Evolutionary conservation across 2,113 vertebrate species (phyloP).

Genomic region (Cygnus atratus): DNA sequence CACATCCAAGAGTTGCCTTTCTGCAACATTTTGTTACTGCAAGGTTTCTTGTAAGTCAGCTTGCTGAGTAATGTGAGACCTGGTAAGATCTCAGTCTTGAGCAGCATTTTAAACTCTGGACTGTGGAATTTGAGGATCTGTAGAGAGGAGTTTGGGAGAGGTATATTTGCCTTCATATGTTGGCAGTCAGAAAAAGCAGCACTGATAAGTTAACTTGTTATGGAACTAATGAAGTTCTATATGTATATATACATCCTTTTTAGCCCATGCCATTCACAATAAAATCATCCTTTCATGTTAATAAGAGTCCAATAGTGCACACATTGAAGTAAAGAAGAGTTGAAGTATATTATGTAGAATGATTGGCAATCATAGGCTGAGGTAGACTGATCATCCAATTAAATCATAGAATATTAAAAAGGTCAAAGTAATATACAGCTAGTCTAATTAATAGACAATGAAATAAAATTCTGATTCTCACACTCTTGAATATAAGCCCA

Average conservation of each 20-base stretch:
- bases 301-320: background rate
- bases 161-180: background rate
- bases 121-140: background rate
- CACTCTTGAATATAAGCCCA: slow-evolving; percentile 20
- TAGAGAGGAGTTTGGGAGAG: background rate
- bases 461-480: slow-evolving; percentile 78
- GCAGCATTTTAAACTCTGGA: background rate
- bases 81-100: background rate
- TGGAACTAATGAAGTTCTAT: background rate
- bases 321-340: background rate
- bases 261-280: background rate
- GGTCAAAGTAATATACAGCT: slow-evolving; percentile 80
- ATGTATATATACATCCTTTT: background rate
- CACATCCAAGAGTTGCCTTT: background rate
- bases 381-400: slow-evolving; percentile 77
- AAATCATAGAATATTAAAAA: slow-evolving; percentile 83
- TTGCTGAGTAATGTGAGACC: background rate
- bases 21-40: background rate
- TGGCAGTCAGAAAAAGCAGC: background rate
- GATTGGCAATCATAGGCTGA: slow-evolving; percentile 68
- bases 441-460: slow-evolving; percentile 77
- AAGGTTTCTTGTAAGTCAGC: background rate
- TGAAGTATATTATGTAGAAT: slow-evolving; percentile 67
- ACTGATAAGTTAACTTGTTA: background rate
- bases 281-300: slow-evolving; percentile 4